These are phyloP conservation scores for Tauraco erythrolophus DNA, from an alignment of 2,113 vertebrate species.

Conservation along the genomic window DNA sequence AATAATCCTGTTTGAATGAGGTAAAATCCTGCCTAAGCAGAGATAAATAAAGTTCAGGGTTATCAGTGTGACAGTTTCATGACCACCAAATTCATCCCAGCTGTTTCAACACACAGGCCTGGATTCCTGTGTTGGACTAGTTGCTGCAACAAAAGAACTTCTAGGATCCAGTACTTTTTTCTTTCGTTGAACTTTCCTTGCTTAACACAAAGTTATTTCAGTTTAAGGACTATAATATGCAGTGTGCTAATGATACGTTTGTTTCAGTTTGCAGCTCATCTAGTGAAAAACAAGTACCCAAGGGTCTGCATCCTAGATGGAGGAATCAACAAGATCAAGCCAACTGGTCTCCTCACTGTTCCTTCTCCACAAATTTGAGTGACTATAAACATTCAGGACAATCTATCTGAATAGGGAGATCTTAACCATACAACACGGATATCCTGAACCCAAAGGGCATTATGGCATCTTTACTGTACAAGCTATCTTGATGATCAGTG, in stretches of 20 bases:
- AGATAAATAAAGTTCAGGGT: background rate
- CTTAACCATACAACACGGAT: background rate
- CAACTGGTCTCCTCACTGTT: conserved; percentile 93
- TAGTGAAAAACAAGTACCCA: conserved; percentile 92
- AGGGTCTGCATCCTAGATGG: conserved; percentile 94
- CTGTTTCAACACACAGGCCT: background rate
- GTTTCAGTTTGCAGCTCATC: conserved; percentile 90
- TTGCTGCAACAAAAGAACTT: background rate
- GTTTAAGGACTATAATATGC: background rate
- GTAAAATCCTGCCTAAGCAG: background rate
- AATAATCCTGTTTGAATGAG: background rate
- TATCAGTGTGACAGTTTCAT: background rate
- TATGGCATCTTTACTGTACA: background rate
- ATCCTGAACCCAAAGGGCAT: background rate
- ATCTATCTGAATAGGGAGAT: background rate
- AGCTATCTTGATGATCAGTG: background rate
- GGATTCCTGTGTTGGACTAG: background rate
- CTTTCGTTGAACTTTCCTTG: background rate
- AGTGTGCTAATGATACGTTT: background rate
- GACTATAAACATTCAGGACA: background rate
- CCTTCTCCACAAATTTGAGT: conserved; percentile 95
- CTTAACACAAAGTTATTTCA: background rate
- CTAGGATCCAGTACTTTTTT: background rate
- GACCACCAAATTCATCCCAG: background rate
- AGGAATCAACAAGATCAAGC: conserved; percentile 97